Evolutionary conservation across 2,888 invertebrate species (phyloP).

Genomic region (Nasonovia ribisnigri): DNA sequence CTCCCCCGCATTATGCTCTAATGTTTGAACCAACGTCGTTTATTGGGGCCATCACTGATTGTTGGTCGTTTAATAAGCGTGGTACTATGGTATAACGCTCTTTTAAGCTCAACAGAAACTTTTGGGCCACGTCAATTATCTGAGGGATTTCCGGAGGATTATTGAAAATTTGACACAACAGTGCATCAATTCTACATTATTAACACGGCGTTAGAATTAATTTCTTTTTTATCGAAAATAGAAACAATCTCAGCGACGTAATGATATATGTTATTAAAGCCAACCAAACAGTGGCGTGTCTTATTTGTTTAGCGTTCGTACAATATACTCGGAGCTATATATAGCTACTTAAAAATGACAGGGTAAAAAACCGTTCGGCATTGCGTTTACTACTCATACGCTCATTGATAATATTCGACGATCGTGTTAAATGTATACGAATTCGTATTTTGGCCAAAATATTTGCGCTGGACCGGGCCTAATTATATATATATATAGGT

Average conservation of each 20-base stretch:
- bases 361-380: neutral
- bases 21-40: neutral
- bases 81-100: neutral
- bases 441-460: too few species aligned
- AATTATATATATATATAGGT: too few species aligned
- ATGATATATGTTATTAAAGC: neutral
- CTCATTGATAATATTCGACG: too few species aligned
- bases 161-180: too few species aligned
- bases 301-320: neutral
- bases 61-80: neutral
- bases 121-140: neutral
- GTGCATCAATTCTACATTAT: neutral
- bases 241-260: neutral
- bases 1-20: neutral
- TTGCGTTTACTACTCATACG: too few species aligned
- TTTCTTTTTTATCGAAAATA: neutral
- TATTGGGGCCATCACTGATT: neutral
- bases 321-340: neutral
- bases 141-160: neutral
- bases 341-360: neutral
- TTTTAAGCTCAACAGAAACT: neutral
- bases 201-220: neutral
- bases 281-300: neutral
- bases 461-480: too few species aligned
- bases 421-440: too few species aligned